Evolutionary conservation across 1,140 invertebrate genomes (phyloP).

Genomic region (Brachionus rotundiformis): DNA sequence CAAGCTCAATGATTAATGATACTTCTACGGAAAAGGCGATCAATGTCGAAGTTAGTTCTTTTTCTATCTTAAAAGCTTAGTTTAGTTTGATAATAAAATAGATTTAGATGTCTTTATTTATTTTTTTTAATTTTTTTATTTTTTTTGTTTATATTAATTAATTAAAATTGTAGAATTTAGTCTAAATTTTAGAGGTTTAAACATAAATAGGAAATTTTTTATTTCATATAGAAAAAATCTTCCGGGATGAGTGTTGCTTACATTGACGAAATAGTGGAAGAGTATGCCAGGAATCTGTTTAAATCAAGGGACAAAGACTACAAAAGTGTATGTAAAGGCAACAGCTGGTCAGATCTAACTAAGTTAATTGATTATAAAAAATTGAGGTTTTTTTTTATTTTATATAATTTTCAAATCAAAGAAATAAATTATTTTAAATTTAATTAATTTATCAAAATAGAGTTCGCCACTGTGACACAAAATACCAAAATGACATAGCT

Average conservation of each 20-base stretch:
- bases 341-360: constrained; percentile 29
- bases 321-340: constrained; percentile 12
- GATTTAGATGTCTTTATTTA: constrained; percentile 6
- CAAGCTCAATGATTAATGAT: constrained; percentile 25
- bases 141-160: not conserved
- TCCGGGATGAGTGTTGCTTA: constrained; percentile 31
- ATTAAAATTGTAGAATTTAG: not conserved
- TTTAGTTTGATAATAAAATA: constrained; percentile 14
- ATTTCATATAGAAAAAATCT: constrained; percentile 31
- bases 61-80: not conserved
- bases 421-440: not conserved
- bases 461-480: not conserved
- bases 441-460: not conserved
- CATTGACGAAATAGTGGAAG: constrained; percentile 36
- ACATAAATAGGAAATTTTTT: constrained; percentile 6
- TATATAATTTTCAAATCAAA: too few relatives aligned
- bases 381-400: constrained; percentile 39
- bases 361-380: constrained; percentile 45
- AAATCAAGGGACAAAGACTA: constrained; percentile 51
- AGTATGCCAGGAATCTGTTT: constrained; percentile 20
- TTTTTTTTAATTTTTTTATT: not conserved
- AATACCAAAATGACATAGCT: not conserved
- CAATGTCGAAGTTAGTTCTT: not conserved
- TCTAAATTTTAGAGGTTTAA: not conserved
- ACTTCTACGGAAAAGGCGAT: not conserved